phyloP scores from a whole-genome alignment of 2,113 vertebrate genomes.

The Stercorarius parasiticus region DNA sequence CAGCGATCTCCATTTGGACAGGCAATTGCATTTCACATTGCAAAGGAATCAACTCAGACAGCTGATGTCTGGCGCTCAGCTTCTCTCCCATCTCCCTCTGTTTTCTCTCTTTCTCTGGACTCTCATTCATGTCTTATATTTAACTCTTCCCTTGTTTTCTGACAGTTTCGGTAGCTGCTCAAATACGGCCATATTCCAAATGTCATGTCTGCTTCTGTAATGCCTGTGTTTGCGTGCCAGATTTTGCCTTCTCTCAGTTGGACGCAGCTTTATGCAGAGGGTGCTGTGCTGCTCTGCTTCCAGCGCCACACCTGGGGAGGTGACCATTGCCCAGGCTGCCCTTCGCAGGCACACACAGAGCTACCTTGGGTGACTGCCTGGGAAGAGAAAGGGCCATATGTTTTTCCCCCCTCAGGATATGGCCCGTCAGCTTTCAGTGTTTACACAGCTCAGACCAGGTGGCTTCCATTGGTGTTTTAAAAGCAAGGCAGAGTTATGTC shows the following conservation, averaged over 20 bases:
- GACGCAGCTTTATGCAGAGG: background rate
- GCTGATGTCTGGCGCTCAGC: background rate
- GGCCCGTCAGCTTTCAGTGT: background rate
- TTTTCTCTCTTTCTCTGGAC: background rate
- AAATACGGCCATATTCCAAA: background rate
- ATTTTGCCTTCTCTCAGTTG: background rate
- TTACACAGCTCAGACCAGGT: background rate
- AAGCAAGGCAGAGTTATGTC: background rate
- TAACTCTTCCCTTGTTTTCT: slow-evolving; percentile 1
- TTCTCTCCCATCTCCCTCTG: background rate
- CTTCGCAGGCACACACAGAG: background rate
- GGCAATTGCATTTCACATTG: background rate
- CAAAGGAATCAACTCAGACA: background rate
- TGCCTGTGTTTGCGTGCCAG: background rate
- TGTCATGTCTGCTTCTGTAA: background rate
- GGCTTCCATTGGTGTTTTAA: background rate
- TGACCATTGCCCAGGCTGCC: rapidly evolving
- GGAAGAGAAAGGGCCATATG: background rate
- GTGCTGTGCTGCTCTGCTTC: background rate
- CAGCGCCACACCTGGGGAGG: background rate
- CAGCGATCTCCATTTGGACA: background rate
- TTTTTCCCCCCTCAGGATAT: background rate
- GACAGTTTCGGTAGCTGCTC: background rate
- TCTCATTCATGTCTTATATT: background rate
- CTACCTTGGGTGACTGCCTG: background rate